Base-by-base conservation (phyloP, 2,113 vertebrate species). In the Pelodiscus sinensis region DNA sequence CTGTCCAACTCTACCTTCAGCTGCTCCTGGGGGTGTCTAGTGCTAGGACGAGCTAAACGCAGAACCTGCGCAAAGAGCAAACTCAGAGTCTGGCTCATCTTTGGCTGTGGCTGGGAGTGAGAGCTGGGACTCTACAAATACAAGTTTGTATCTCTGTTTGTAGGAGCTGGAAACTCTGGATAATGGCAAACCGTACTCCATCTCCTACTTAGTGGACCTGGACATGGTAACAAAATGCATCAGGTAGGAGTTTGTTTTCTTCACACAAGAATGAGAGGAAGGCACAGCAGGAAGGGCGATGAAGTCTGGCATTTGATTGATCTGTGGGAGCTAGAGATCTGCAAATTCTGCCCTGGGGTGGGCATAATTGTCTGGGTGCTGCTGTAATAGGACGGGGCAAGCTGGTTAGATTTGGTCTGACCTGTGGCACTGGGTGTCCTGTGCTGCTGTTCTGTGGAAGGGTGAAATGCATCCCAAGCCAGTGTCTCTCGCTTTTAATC, bases 131-230 rank as follows among this genome's bases (percentile, higher is more conserved):
- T 0, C 1, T 6, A 5, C 38, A 77, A 27, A 77, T 9, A 77
- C 10, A 12, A 13, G 35, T 44, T 16, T 7, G 21, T 29, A 57
- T 13, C 38, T 84, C 21, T 86, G 15, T 44, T 71, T 13, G 38
- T 86, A 99, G 99, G 99, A 99, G 0, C 97, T 99, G 96, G 99
- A 99, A 96, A 99, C 99, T 3, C 96, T 99, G 95, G 99, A 99
- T 96, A 99, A 99, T 2, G 99, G 99, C 90, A 99, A 99, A 92
- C 99, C 99, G 0, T 99, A 99, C 1, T 92, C 98, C 4, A 56
- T 98, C 58, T 77, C 99, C 91, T 99, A 99, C 96, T 86, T 95
- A 29, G 98, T 99, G 93, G 99, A 99, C 94, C 13, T 99, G 93
- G 98, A 99, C 90, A 98, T 98, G 97, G 99, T 99, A 29, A 94